Base-by-base conservation (phyloP, 1,140 invertebrate genomes). In the Halesus radiatus region DNA sequence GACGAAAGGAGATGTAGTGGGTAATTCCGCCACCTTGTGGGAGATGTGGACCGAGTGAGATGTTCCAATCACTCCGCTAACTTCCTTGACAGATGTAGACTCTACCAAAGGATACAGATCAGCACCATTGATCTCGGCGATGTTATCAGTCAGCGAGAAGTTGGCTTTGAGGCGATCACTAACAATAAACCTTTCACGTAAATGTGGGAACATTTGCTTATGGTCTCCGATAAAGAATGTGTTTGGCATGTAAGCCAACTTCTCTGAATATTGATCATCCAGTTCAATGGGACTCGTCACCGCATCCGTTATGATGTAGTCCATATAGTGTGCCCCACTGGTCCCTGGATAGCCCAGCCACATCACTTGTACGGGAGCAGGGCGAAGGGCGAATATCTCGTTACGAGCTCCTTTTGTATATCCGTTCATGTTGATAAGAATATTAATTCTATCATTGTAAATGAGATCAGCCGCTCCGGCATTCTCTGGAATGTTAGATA, bases 211-310 rank as follows among this genome's bases (percentile, higher is more conserved):
- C 98, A 99, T 99, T 91, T 99, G 96, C 85, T 93, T 95, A 87
- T 99, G 99, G 90, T 99, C 99, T 1, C 99, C 99, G 85, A 99
- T 95, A 87, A 99, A 99, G 88, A 99, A 99, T 16, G 99, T 99
- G 85, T 98, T 92, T 0, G 98, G 97, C 98, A 99, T 99, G 86
- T 96, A 99, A 0, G 98, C 98, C 74, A 99, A 91, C 88, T 99
- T 99, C 87, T 99, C 99, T 84, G 96, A 98, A 87, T 99, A 99
- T 86, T 99, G 97, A 80, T 88, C 89, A 18, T 94, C 94, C 22
- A 98, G 89, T 84, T 96, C 93, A 22, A 97, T 64, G 0, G 99
- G 98, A 52, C 98, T 99, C 0, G 98, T 99, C 3, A 98, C 94
- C 79, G 92, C 91, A 88, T 99, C 99, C 3, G 98, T 99, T 62